Evolutionary conservation across 2,113 vertebrate species (phyloP), one percentile per base, ranked within the genome.

Genomic region (Coturnix japonica): DNA sequence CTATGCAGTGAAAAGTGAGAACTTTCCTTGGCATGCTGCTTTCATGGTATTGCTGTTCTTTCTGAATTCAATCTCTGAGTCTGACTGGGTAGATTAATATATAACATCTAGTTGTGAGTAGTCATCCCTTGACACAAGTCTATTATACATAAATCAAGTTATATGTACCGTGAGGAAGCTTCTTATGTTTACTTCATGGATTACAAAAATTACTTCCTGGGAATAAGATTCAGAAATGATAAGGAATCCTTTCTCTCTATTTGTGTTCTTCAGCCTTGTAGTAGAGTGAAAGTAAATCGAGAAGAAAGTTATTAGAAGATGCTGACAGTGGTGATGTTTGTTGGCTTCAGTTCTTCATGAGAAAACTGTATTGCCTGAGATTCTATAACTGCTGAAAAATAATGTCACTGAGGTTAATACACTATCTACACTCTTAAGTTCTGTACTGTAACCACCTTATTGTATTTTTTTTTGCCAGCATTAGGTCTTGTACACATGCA

Each of bases 1-100:
- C 81, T 64, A 8, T 81, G 66, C 70, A 72, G 66, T 61, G 74
- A 61, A 81, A 93, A 93, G 89, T 65, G 94, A 96, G 84, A 96
- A 87, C 63, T 93, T 72, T 30, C 63, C 79, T 81, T 86, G 92
- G 74, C 90, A 90, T 72, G 57, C 49, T 90, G n/a, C 81, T 49
- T 39, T 77, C 1, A 11, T 67, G 60, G 28, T 64, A n/a, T 44
- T 70, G 60, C 43, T 5, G 0, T 66, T 70, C 79, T 26, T 51
- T 5, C 20, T 84, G 74, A 61, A 69, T 86, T 28, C 18, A 65
- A 2, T 41, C 43, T 54, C 57, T 21, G 57, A 66, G 74, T 67
- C 6, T 3, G 2, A 4, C 46, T 83, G 73, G 69, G 66, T 86
- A 49, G n/a, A 81, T 84, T 81, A n/a, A 75, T 0, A 0, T 20